phyloP scores from a whole-genome alignment of 2,888 invertebrate genomes.

The Subacronicta megacephala region DNA sequence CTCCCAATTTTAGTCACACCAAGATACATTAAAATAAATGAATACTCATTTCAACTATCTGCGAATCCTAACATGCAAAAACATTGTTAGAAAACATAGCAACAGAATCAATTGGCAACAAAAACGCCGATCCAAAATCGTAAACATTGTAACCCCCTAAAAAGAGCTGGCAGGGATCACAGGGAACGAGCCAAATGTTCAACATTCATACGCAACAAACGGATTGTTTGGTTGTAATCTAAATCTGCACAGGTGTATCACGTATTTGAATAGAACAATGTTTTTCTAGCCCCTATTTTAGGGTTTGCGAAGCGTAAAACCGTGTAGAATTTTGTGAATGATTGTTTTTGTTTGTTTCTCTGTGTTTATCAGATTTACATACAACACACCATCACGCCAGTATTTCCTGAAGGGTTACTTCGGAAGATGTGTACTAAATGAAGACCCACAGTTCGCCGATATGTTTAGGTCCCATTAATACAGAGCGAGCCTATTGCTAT shows the following conservation, averaged over 20 bases:
- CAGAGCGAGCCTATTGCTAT: too few species aligned
- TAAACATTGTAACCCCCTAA: constrained; percentile 40
- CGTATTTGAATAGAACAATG: constrained; percentile 55
- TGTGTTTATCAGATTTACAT: constrained; percentile 22
- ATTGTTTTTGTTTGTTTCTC: constrained; percentile 21
- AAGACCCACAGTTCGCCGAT: too few species aligned
- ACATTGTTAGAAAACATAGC: background rate
- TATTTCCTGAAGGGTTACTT: too few species aligned
- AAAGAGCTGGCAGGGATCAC: constrained; percentile 39
- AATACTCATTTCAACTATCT: background rate
- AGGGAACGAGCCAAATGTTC: constrained; percentile 43
- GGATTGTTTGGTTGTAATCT: constrained; percentile 59
- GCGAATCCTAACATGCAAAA: background rate
- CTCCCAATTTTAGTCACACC: too few species aligned
- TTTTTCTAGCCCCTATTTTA: constrained; percentile 46
- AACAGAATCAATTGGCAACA: constrained; percentile 19
- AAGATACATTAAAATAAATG: background rate
- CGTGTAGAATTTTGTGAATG: constrained; percentile 25
- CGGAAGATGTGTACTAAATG: too few species aligned
- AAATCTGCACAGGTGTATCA: constrained; percentile 52
- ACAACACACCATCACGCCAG: too few species aligned
- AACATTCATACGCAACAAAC: constrained; percentile 43
- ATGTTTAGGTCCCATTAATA: too few species aligned
- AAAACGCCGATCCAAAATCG: constrained; percentile 17
- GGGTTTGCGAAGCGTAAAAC: constrained; percentile 41